These are phyloP conservation scores for Typhlomys cinereus DNA, from an alignment of 2,113 vertebrate species.

Conservation along the genomic window DNA sequence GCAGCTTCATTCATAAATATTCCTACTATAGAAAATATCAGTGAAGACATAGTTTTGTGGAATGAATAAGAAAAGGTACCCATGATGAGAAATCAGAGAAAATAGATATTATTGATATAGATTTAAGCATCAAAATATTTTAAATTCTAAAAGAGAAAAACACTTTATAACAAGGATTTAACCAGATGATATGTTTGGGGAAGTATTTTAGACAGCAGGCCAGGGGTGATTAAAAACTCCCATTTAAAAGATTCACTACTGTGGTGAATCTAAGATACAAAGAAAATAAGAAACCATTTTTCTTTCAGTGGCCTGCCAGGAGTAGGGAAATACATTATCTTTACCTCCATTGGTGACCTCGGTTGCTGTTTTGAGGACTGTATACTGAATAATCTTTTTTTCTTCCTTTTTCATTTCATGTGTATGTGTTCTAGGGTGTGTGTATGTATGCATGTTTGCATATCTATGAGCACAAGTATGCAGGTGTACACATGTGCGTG, in stretches of 20 bases:
- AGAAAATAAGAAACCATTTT: background rate
- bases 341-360: background rate
- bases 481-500: too few species aligned
- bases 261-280: slow-evolving; percentile 19
- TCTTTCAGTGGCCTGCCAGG: background rate
- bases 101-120: slow-evolving; percentile 19
- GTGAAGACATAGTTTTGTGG: background rate
- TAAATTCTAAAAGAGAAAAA: background rate
- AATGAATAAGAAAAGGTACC: background rate
- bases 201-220: too few species aligned
- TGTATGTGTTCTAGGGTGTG: too few species aligned
- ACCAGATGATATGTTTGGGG: too few species aligned
- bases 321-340: background rate
- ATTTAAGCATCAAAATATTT: background rate
- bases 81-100: background rate
- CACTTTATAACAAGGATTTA: background rate
- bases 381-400: too few species aligned
- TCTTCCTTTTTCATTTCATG: too few species aligned
- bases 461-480: too few species aligned
- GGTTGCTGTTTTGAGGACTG: background rate
- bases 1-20: too few species aligned
- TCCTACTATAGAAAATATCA: background rate
- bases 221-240: too few species aligned
- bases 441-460: too few species aligned
- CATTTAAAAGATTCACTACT: background rate